Evolutionary conservation across 2,113 vertebrate genomes (phyloP).

Genomic region (Oxyruncus cristatus): DNA sequence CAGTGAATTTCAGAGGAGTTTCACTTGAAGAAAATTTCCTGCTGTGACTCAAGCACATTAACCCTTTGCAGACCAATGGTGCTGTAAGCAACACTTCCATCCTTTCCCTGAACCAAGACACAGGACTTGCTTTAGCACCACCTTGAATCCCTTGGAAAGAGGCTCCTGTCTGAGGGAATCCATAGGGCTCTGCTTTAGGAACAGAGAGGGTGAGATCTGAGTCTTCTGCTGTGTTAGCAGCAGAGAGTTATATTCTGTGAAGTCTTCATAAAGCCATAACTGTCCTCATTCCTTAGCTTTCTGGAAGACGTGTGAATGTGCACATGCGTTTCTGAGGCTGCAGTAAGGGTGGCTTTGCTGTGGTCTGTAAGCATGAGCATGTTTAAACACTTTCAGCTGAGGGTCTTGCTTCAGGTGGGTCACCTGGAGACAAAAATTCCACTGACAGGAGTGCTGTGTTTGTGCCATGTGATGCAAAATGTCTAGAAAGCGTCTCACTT

Average conservation of each 20-base stretch:
- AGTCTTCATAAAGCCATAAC: neutral
- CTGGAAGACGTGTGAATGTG: neutral
- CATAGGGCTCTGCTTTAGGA: neutral
- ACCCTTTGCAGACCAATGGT: neutral
- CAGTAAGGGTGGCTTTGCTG: neutral
- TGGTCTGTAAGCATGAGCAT: neutral
- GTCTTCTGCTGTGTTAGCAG: neutral
- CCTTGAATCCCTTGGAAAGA: neutral
- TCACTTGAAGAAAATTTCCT: neutral
- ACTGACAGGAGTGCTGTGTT: neutral
- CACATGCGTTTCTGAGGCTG: neutral
- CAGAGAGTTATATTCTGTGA: neutral
- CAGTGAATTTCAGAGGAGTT: neutral
- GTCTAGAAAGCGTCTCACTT: neutral
- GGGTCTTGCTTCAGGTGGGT: neutral
- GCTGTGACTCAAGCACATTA: neutral
- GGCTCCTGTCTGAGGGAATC: neutral
- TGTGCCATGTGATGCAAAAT: neutral
- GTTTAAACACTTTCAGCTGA: neutral
- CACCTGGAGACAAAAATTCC: neutral
- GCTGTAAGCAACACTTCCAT: neutral
- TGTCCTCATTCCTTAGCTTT: neutral
- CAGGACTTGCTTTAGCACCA: neutral
- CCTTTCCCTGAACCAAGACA: neutral
- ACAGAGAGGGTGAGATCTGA: neutral